Conservation (phyloP, 2,113 vertebrate species). For the Pluvialis apricaria region DNA sequence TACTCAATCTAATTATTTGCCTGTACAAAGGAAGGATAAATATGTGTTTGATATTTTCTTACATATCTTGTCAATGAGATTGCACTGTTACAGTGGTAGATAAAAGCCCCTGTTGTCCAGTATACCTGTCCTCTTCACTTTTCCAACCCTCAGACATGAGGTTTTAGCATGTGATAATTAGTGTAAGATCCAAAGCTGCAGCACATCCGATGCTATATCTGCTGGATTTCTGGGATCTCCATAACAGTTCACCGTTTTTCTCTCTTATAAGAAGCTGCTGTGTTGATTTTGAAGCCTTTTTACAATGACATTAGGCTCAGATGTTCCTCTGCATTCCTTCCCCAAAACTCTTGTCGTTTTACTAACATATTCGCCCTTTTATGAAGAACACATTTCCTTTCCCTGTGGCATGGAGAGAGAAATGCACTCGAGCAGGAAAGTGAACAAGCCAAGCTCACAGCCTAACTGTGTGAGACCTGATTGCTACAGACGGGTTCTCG, state of each 20-base stretch:
- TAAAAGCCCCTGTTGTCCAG: background rate
- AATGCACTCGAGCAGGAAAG: background rate
- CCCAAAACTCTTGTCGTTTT: background rate
- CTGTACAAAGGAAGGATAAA: background rate
- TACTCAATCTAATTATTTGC: background rate
- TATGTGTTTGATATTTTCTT: background rate
- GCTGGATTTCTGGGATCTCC: background rate
- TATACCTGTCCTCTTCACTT: background rate
- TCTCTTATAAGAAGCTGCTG: background rate
- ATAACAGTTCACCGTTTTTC: background rate
- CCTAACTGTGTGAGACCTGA: background rate
- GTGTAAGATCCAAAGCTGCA: background rate
- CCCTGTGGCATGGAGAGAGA: background rate
- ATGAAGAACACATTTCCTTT: background rate
- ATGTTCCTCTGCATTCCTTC: background rate
- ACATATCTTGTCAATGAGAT: background rate
- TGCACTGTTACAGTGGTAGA: accelerated
- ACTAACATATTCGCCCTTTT: background rate
- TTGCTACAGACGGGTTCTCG: background rate
- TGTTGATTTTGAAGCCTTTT: background rate
- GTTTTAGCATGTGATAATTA: background rate
- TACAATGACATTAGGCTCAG: background rate
- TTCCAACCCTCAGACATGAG: background rate
- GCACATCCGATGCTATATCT: background rate
- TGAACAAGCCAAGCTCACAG: background rate